These are phyloP conservation scores for Ecdyonurus torrentis DNA, from an alignment of 2,888 invertebrate genomes.

Conservation along the genomic window DNA sequence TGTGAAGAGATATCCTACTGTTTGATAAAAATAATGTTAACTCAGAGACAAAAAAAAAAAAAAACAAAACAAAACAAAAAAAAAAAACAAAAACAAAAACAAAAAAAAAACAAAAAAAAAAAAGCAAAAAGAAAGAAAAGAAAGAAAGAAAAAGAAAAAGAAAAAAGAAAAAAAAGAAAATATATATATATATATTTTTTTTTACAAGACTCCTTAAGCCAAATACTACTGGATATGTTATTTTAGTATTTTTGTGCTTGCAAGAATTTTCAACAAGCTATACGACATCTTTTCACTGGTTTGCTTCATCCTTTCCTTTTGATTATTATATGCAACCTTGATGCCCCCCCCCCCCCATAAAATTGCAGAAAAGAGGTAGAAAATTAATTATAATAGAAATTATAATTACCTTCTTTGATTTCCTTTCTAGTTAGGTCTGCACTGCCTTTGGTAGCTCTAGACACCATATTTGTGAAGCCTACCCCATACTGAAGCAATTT, in stretches of 20 bases:
- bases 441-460: constrained; percentile 87
- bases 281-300: no score
- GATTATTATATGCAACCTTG: no score
- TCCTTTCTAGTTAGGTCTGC: constrained; percentile 87
- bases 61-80: no score
- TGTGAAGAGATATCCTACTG: no score
- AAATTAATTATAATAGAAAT: neutral
- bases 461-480: constrained; percentile 96
- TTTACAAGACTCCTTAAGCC: neutral
- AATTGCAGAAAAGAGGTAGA: neutral
- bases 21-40: no score
- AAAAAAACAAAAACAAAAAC: no score
- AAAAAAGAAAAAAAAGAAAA: constrained; percentile 5
- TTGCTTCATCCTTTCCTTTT: constrained; percentile 3
- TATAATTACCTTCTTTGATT: constrained; percentile 68
- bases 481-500: constrained; percentile 86
- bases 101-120: no score
- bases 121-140: neutral
- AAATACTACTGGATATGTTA: neutral
- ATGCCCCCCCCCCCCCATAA: neutral
- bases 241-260: neutral
- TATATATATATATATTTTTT: neutral
- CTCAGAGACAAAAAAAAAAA: no score
- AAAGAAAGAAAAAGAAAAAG: constrained; percentile 8
- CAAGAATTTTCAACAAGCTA: no score